Evolutionary conservation across 2,113 vertebrate genomes (phyloP), one percentile per base, ranked within the genome.

Genomic region (Plectropomus leopardus): DNA sequence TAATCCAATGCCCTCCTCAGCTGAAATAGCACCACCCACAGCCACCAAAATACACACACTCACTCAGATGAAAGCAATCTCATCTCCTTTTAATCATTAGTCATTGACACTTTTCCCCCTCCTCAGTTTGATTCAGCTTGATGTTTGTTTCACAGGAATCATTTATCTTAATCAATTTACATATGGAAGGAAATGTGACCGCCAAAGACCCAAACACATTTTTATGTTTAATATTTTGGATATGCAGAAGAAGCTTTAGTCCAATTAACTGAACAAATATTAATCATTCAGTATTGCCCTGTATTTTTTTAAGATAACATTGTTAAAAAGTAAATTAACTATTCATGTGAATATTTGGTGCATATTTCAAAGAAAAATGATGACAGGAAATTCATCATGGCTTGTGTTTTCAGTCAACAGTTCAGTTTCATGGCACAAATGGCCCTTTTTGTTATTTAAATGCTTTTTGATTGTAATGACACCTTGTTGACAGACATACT

Each of bases 1-100:
- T 61, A 64, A 74, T 75, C 59, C 68, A 55, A 14, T 47, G 30
- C 53, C 34, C 58, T 53, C 50, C 54, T 82, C 61, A n/a, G 32
- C 69, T 80, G 53, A 74, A 59, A 70, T 65, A 40, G 44, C 42
- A 26, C 61, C 73, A 76, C 80, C 60, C 66, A 79, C 80, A 69
- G 11, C 32, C 48, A 57, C 34, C 32, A 44, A 79, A 65, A 69
- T 21, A 81, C 53, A 73, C 82, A 69, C 30, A 26, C 57, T 50
- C 57, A 54, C 71, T 67, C 30, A 40, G 24, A 54, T 40, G 30
- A 60, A 66, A 68, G 73, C 72, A 47, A 48, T 47, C 58, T 63
- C 44, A 40, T 45, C 57, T 68, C 70, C 36, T 72, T 48, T 78
- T 64, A 55, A 72, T 60, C 70, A 80, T 70, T 58, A 48, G 72